Evolutionary conservation across 2,797 vertebrate species (phyloP), one percentile per base, ranked within the genome.

Genomic region (Hephaestus fuliginosus): DNA sequence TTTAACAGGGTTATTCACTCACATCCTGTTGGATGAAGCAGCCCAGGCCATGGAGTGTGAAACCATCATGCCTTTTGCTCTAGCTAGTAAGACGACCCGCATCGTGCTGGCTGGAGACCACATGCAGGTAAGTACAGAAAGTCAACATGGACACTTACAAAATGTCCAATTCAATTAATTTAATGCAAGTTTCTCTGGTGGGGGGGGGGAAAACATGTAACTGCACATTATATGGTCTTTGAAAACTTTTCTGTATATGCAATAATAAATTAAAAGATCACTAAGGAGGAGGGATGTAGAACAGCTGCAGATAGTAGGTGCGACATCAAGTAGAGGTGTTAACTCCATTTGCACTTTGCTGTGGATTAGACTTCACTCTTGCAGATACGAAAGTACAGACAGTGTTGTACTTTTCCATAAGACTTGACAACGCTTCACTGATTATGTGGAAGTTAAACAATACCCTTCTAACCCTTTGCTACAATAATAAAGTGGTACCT

Each of bases 41-140:
- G 98, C 98, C 46, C 98, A 99, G 93, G 98, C 98, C 89, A 99
- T 99, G 98, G 98, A 99, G 96, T 99, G 98, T 80, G 98, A 99
- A 95, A 99, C 98, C 86, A 99, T 99, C 91, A 99, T 99, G 98
- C 98, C 98, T 91, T 96, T 99, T 84, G 98, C 98, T 76, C 93
- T 99, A 91, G 98, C 98, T 74, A 97, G 95, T 93, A 97, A 96
- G 93, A 96, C 91, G 93, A 99, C 98, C 43, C 96, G 98, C 76
- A 96, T 99, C 56, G 98, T 99, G 77, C 93, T 99, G 94, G 98
- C 98, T 86, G 98, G 98, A 93, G 98, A 99, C 92, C 98, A 99
- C 62, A 99, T 99, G 98, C 98, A 99, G 97, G 98, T 98, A 92
- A 91, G 68, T 0, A 15, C 15, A 36, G 49, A 12, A 15, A 57